These are phyloP conservation scores for Hipparchia sbordonii DNA, from an alignment of 2,888 invertebrate species.

Conservation along the genomic window DNA sequence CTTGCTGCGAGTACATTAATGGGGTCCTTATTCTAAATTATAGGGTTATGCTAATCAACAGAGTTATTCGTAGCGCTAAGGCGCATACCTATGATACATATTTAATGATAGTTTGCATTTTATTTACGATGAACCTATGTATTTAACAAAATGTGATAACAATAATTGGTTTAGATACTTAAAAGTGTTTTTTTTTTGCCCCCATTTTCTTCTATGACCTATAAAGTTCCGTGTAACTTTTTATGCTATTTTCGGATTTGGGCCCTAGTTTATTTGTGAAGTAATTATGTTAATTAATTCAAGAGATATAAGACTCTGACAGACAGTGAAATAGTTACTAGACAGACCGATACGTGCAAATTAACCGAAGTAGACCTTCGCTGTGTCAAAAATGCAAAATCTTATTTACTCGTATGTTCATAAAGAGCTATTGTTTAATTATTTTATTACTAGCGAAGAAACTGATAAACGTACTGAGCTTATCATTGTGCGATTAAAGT, in stretches of 20 bases:
- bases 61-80: slow-evolving; percentile 16
- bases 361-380: too few species aligned
- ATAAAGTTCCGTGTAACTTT: too few species aligned
- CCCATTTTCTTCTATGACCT: too few species aligned
- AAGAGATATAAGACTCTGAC: too few species aligned
- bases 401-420: background rate
- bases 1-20: slow-evolving; percentile 25
- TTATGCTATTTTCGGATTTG: too few species aligned
- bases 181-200: too few species aligned
- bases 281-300: too few species aligned
- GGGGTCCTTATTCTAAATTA: slow-evolving; percentile 23
- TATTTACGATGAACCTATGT: background rate
- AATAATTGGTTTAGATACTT: background rate
- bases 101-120: slow-evolving; percentile 7
- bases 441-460: background rate
- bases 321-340: too few species aligned
- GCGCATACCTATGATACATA: slow-evolving; percentile 20
- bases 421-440: background rate
- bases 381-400: too few species aligned
- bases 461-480: background rate
- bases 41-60: slow-evolving; percentile 24
- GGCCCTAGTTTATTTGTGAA: too few species aligned
- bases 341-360: too few species aligned
- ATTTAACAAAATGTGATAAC: too few species aligned
- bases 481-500: background rate